Evolutionary conservation across 2,797 vertebrate genomes (phyloP), one percentile per base, ranked within the genome.

Genomic region (Pangasius djambal): DNA sequence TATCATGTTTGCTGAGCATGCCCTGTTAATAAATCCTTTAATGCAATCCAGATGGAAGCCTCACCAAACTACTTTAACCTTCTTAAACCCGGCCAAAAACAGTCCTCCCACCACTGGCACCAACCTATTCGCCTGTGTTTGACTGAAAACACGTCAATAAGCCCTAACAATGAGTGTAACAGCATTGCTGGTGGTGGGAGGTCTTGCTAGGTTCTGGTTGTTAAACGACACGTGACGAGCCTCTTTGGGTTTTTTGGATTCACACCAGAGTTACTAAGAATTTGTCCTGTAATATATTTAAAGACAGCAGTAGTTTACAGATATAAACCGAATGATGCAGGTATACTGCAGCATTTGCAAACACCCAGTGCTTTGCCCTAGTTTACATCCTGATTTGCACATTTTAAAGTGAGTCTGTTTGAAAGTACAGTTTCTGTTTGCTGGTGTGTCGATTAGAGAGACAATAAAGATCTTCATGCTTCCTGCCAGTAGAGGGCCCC

Each of bases 31-130:
- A 97, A 97, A 98, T 98, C 97, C 97, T 95, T 95, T 97, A 97
- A 97, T 97, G 96, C 95, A 97, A 97, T 97, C 97, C 97, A 97
- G 97, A 97, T 97, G 97, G 97, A 97, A 96, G 96, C 96, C 96
- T 96, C 95, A 96, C 96, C 95, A 96, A 94, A 93, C 94, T 95
- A 96, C 97, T 98, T 97, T 97, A 97, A 97, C 97, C 97, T 98
- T 96, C 96, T 95, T 96, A 97, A 97, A 97, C 95, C 96, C 97
- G 0, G 31, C 97, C 96, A 96, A 96, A 96, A 96, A 96, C 95
- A 95, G 96, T 96, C 96, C 96, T 96, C 96, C 96, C 96, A 95
- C 95, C 94, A 94, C 95, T 95, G 93, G 92, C 95, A 94, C 82
- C 87, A 94, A 93, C 94, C 93, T 94, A 95, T 95, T 96, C 95